Base-by-base conservation (phyloP, 2,113 vertebrate genomes). In the Trachemys scripta region DNA sequence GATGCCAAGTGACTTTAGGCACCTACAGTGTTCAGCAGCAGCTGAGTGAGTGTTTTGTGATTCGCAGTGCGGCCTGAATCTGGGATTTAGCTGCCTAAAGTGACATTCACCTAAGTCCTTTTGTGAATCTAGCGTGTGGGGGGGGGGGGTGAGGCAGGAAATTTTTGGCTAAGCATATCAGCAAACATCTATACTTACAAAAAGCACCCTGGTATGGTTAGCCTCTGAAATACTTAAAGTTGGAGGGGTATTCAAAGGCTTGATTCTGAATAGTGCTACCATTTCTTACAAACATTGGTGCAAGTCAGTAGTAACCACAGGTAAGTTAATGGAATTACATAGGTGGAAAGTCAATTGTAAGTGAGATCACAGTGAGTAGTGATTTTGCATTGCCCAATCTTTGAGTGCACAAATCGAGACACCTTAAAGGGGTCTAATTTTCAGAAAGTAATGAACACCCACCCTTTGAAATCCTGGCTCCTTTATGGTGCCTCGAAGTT, bases 101-200 rank as follows among this genome's bases (percentile, higher is more conserved):
- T 31, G 59, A 31, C 59, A 62, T 13, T 31, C 59, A 29, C 59
- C 29, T 62, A 62, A 14, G 59, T 62, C 59, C 12, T 62, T 31
- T 31, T 31, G 27, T 62, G 29, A 62, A 31, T 62, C 12, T 12
- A 16, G 10, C 2, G 27, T 27, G 10, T 59, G 38, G 38, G 38
- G 38, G 38, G 38, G 38, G 38, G 38, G 38, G 38, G 38, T n/a
- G 54, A 17, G 88, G 47, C 29, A 85, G 12, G 1, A 93, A 85
- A 85, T 69, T 51, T 57, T 50, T 57, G 49, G 45, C 8, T 17
- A 78, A 82, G 88, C 82, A 24, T 42, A 82, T 22, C 54, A 13
- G 0, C 0, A 87, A 51, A 76, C 53, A 65, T 29, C 20, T 3
- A 45, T 1, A 19, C 5, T 56, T 19, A 9, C 20, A 56, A 92